These are phyloP conservation scores for Orchesella flavescens DNA, from an alignment of 2,888 invertebrate species.

Conservation along the genomic window DNA sequence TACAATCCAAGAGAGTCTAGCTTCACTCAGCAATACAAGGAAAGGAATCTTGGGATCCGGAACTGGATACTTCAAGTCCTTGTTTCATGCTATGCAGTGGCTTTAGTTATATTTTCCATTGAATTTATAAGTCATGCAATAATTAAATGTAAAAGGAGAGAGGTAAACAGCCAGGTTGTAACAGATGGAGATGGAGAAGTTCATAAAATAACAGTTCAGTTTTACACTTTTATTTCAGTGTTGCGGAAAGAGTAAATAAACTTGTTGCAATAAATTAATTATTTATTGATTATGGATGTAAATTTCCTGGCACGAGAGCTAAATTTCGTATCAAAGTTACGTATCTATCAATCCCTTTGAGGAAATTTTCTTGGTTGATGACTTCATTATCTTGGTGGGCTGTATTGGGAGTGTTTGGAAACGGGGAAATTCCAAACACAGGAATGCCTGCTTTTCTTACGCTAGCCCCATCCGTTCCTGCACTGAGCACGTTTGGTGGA, in stretches of 20 bases:
- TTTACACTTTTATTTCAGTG: too few species aligned
- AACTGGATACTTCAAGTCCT: slow-evolving; percentile 7
- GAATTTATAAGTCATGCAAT: background rate
- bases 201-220: too few species aligned
- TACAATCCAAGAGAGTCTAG: background rate
- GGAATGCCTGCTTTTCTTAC: slow-evolving; percentile 77
- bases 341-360: slow-evolving; percentile 48
- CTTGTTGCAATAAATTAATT: too few species aligned
- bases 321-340: slow-evolving; percentile 32
- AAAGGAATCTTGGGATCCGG: background rate
- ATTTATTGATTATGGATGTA: slow-evolving; percentile 20
- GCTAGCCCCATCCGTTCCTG: background rate
- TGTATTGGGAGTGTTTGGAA: slow-evolving; percentile 22
- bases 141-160: background rate
- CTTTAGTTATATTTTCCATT: background rate
- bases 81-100: background rate
- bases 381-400: slow-evolving; percentile 58
- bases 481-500: slow-evolving; percentile 1
- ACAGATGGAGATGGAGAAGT: too few species aligned
- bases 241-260: too few species aligned
- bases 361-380: slow-evolving; percentile 55
- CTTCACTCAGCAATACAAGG: background rate
- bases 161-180: too few species aligned
- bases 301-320: slow-evolving; percentile 1
- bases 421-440: slow-evolving; percentile 57